Conservation (phyloP, 2,888 invertebrate species). For the Lochmaea crataegi region DNA sequence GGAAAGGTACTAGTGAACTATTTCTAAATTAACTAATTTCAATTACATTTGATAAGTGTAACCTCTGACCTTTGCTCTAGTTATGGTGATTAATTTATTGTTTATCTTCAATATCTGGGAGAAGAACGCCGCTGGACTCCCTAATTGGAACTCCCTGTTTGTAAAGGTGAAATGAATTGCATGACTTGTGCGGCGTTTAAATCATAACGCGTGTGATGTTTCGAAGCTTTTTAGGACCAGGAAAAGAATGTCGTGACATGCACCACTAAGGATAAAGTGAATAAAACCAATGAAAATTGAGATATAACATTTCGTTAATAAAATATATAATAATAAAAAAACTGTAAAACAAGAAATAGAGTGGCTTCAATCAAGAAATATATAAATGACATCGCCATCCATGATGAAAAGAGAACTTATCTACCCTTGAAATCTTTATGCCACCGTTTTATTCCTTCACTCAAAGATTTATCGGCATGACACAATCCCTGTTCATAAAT, state of each 20-base stretch:
- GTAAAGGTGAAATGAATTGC: background rate
- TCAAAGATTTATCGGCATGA: slow-evolving; percentile 29
- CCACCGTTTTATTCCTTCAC: slow-evolving; percentile 29
- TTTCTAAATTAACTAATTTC: too few relatives aligned
- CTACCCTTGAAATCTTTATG: slow-evolving; percentile 26
- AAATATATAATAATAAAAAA: background rate
- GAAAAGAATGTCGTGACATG: background rate
- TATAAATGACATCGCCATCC: slow-evolving; percentile 5
- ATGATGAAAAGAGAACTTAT: slow-evolving; percentile 23
- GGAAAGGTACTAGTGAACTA: too few relatives aligned
- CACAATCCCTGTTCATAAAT: slow-evolving; percentile 31
- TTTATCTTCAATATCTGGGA: too few relatives aligned
- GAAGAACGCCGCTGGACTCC: background rate
- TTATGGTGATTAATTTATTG: too few relatives aligned
- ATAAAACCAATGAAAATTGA: background rate
- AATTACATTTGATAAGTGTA: too few relatives aligned
- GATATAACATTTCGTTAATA: background rate
- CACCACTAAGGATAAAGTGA: background rate
- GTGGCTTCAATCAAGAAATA: background rate
- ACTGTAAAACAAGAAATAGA: background rate
- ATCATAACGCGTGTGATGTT: background rate
- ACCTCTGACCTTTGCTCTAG: too few relatives aligned
- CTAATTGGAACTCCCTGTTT: background rate
- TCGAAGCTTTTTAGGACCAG: background rate
- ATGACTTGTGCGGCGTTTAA: background rate